These are phyloP conservation scores for Drosophila micromelanica DNA, from an alignment of 1,140 invertebrate genomes.

Conservation along the genomic window DNA sequence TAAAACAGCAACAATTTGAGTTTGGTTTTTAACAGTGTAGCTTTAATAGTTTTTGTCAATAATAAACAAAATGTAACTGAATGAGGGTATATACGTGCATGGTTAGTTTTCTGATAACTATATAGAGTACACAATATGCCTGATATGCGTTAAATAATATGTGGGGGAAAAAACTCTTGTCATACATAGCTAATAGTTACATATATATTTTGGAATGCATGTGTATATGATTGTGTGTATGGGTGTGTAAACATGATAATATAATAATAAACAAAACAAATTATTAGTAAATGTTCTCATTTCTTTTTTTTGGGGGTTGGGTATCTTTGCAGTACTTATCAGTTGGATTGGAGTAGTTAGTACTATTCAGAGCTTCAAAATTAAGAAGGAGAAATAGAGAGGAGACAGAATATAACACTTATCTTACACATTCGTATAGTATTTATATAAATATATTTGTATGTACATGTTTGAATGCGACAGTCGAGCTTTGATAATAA, in stretches of 20 bases:
- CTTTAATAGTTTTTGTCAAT: constrained; percentile 77
- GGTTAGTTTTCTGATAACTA: constrained; percentile 60
- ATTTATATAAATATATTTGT: constrained; percentile 8
- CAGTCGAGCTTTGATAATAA: constrained; percentile 40
- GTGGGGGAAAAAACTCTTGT: constrained; percentile 16
- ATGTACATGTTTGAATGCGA: constrained; percentile 10
- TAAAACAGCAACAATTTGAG: constrained; percentile 79
- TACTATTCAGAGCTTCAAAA: constrained; percentile 66
- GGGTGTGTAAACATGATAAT: constrained; percentile 35
- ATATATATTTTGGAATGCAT: constrained; percentile 27
- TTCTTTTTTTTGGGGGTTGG: background rate
- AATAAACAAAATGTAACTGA: constrained; percentile 61
- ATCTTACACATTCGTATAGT: constrained; percentile 51
- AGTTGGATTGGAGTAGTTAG: constrained; percentile 45
- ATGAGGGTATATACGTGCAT: constrained; percentile 71
- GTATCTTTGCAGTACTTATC: constrained; percentile 16
- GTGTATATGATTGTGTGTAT: constrained; percentile 5
- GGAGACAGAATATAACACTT: constrained; percentile 50
- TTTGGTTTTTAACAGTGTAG: constrained; percentile 74
- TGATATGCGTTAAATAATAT: constrained; percentile 27
- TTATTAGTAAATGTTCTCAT: constrained; percentile 45
- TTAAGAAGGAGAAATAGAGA: constrained; percentile 25
- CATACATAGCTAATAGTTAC: constrained; percentile 44
- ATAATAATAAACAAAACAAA: constrained; percentile 45
- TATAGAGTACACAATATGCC: constrained; percentile 62